phyloP scores from a whole-genome alignment of 2,797 vertebrate genomes.

The Halcyon smyrnensis region DNA sequence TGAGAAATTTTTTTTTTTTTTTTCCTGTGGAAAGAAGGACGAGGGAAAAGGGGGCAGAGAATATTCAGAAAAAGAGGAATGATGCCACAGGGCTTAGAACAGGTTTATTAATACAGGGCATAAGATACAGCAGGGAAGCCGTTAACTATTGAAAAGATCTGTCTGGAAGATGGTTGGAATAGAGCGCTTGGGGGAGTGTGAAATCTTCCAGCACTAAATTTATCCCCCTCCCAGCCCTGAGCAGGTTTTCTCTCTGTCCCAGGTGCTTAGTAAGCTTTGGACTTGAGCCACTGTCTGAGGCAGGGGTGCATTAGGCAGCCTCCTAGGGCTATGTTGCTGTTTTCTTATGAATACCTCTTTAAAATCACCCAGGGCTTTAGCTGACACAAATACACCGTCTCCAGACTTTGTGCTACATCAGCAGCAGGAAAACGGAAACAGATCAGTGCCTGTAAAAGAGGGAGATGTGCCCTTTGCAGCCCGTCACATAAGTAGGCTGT shows the following conservation, averaged over 20 bases:
- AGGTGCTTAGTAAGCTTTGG: too few species aligned
- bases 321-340: not conserved
- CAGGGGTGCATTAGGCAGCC: not conserved
- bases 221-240: too few species aligned
- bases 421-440: not conserved
- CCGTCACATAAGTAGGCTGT: fast-evolving
- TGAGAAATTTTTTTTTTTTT: not conserved
- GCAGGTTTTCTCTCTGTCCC: too few species aligned
- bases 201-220: not conserved
- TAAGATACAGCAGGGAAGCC: not conserved
- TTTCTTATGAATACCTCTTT: not conserved
- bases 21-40: not conserved
- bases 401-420: not conserved
- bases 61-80: not conserved
- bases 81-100: not conserved
- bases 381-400: not conserved
- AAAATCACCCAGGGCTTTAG: not conserved
- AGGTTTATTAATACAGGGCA: not conserved
- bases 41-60: not conserved
- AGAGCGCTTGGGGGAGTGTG: too few species aligned
- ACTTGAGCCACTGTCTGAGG: not conserved
- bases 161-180: not conserved
- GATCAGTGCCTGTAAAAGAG: not conserved
- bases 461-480: not conserved
- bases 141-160: not conserved